These are phyloP conservation scores for Acanthurus lineatus DNA, from an alignment of 2,797 vertebrate genomes.

Conservation along the genomic window DNA sequence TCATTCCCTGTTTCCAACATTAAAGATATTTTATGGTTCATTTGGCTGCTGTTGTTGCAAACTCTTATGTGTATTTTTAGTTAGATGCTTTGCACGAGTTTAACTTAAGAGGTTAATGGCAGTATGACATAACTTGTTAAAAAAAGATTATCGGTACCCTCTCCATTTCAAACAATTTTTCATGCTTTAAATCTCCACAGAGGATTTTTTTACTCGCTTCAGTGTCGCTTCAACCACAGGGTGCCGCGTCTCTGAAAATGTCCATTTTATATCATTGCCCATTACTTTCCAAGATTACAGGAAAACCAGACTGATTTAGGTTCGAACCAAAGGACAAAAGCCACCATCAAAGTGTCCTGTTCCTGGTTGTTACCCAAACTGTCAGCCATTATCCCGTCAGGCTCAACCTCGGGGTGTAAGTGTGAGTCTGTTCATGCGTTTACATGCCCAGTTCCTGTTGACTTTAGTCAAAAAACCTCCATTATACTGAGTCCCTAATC, in stretches of 20 bases:
- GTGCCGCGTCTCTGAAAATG: constrained; percentile 8
- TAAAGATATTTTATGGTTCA: constrained; percentile 31
- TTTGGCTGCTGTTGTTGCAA: constrained; percentile 44
- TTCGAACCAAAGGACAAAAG: constrained; percentile 12
- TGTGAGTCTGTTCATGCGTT: background rate
- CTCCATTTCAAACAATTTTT: constrained; percentile 13
- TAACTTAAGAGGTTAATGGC: constrained; percentile 9
- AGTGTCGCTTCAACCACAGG: constrained; percentile 21
- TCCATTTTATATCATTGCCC: constrained; percentile 16
- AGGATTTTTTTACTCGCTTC: constrained; percentile 17
- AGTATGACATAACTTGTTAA: constrained; percentile 28
- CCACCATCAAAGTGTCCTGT: constrained; percentile 2
- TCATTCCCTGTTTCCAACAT: constrained; percentile 37
- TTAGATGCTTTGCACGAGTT: constrained; percentile 12
- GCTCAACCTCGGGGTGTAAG: background rate
- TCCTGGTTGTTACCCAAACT: background rate
- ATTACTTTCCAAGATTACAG: constrained; percentile 10
- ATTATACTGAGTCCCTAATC: constrained; percentile 14
- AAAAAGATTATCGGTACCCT: constrained; percentile 33
- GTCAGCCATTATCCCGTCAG: constrained; percentile 20
- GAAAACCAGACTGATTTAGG: background rate
- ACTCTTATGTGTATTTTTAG: constrained; percentile 33
- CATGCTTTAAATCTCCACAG: constrained; percentile 12
- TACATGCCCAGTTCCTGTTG: background rate
- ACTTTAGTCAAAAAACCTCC: constrained; percentile 4